These are phyloP conservation scores for Erinaceus europaeus DNA, from an alignment of 2,113 vertebrate species.

Conservation along the genomic window DNA sequence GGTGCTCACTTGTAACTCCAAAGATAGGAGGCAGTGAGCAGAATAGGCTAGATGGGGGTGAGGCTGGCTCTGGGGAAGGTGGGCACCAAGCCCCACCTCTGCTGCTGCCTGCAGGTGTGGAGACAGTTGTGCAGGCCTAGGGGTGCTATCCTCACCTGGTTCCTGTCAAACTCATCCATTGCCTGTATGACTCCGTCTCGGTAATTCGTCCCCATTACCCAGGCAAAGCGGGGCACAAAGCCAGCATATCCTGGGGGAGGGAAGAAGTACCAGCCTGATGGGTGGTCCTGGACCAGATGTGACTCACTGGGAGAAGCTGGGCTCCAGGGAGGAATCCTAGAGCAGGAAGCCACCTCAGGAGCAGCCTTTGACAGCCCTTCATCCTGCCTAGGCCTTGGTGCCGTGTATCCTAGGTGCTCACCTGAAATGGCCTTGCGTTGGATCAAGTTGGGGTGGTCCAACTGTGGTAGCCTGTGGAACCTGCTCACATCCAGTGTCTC, in stretches of 20 bases:
- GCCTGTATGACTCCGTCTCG: slow-evolving; percentile 67
- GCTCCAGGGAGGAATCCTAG: background rate
- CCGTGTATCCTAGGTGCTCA: background rate
- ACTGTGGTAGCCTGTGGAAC: slow-evolving; percentile 63
- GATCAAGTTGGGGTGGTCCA: slow-evolving; percentile 72
- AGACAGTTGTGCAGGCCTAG: background rate
- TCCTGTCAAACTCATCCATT: slow-evolving; percentile 70
- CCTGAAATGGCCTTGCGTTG: slow-evolving; percentile 78
- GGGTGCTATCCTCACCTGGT: slow-evolving; percentile 71
- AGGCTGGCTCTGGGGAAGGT: no score
- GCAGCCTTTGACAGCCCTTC: background rate
- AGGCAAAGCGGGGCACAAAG: slow-evolving; percentile 70
- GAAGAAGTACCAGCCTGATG: no score
- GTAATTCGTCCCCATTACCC: slow-evolving; percentile 65
- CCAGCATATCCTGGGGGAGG: slow-evolving; percentile 74
- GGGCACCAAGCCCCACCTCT: no score
- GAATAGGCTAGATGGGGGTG: rapidly evolving
- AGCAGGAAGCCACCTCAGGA: background rate
- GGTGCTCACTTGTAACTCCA: background rate
- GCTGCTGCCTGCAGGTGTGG: background rate
- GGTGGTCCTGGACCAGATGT: no score
- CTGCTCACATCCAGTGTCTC: slow-evolving; percentile 44
- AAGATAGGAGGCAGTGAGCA: rapidly evolving
- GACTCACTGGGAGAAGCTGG: no score
- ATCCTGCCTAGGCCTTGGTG: background rate